Evolutionary conservation across 2,113 vertebrate species (phyloP).

Genomic region (Urocynchramus pylzowi): DNA sequence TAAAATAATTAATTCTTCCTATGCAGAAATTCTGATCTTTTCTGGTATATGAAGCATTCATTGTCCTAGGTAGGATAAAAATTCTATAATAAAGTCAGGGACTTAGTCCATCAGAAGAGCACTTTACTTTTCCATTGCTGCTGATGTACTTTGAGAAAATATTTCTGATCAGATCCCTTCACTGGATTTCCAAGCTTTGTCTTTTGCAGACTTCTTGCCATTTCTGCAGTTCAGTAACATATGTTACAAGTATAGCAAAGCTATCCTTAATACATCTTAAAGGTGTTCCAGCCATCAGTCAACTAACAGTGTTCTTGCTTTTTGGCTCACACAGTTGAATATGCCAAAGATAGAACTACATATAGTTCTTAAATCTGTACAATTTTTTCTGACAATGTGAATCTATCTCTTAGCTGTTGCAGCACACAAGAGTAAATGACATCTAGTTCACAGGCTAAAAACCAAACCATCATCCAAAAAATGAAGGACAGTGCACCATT

Average conservation of each 20-base stretch:
- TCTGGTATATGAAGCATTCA: not conserved
- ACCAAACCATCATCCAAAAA: not conserved
- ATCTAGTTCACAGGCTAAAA: not conserved
- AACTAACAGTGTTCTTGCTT: not conserved
- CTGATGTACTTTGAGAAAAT: not conserved
- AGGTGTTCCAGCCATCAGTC: not conserved
- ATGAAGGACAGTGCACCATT: not conserved
- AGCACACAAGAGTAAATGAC: not conserved
- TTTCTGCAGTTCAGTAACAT: not conserved
- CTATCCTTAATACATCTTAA: not conserved
- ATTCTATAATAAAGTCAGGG: not conserved
- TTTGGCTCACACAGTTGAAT: not conserved
- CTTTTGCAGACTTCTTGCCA: not conserved
- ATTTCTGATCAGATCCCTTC: not conserved
- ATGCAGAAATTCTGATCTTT: not conserved
- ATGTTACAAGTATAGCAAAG: not conserved
- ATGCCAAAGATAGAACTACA: not conserved
- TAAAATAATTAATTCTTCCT: not conserved
- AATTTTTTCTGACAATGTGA: not conserved
- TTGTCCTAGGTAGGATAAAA: not conserved
- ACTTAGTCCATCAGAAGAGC: not conserved
- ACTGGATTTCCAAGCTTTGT: not conserved
- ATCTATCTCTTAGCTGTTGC: not conserved
- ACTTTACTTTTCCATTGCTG: not conserved
- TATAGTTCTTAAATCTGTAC: not conserved